Percentiles rank a stretch among this genome's conserved stretches.
Evolutionary conservation across 1,140 invertebrate genomes (phyloP).

Genomic region (Tetragnatha versicolor): DNA sequence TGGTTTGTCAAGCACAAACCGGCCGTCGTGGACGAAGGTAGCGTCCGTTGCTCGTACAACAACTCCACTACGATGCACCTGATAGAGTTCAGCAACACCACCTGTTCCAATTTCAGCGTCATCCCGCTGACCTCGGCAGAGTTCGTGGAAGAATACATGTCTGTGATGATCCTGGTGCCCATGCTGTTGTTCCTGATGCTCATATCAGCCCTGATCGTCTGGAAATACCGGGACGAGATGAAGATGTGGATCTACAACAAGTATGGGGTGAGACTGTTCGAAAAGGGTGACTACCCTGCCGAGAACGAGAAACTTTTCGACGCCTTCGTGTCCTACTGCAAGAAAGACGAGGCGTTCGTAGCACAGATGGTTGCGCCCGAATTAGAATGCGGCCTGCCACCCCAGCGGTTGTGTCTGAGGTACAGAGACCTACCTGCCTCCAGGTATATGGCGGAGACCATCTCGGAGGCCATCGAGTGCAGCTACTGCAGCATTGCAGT

Average conservation of each 20-base stretch:
- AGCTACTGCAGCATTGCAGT: slow-evolving; percentile 90
- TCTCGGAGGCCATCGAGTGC: slow-evolving; percentile 87
- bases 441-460: slow-evolving; percentile 85
- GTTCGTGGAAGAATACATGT: slow-evolving; percentile 70
- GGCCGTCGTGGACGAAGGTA: slow-evolving; percentile 3
- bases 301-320: slow-evolving; percentile 88
- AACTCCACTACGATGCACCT: slow-evolving; percentile 70
- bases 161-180: slow-evolving; percentile 66
- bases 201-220: slow-evolving; percentile 74
- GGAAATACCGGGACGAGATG: slow-evolving; percentile 75
- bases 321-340: slow-evolving; percentile 90
- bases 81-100: slow-evolving; percentile 49
- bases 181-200: slow-evolving; percentile 57
- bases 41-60: slow-evolving; percentile 63
- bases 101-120: slow-evolving; percentile 70
- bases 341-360: slow-evolving; percentile 90
- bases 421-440: slow-evolving; percentile 87
- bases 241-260: slow-evolving; percentile 63
- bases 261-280: slow-evolving; percentile 74
- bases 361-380: slow-evolving; percentile 82
- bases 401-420: slow-evolving; percentile 88
- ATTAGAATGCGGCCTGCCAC: slow-evolving; percentile 79
- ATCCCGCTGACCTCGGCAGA: slow-evolving; percentile 51
- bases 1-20: slow-evolving; percentile 70
- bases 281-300: slow-evolving; percentile 65